Evolutionary conservation across 2,888 invertebrate genomes (phyloP).

Genomic region (Leptinotarsa haldemani): DNA sequence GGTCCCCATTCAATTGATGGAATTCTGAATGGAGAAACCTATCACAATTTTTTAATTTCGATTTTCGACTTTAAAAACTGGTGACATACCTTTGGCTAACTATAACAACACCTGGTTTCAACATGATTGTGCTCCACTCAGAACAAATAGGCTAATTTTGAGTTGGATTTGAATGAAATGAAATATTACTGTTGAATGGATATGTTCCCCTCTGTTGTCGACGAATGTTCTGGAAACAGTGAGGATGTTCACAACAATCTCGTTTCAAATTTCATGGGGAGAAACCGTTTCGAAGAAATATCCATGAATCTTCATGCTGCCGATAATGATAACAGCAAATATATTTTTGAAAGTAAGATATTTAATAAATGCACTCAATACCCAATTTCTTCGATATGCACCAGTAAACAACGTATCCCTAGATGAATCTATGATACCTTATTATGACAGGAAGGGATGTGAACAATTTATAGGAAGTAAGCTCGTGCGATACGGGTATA

Average conservation of each 20-base stretch:
- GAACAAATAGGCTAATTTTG: constrained; percentile 1
- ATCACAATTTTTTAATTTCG: no score
- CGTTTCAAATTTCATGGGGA: neutral
- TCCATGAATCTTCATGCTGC: constrained; percentile 26
- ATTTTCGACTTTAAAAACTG: no score
- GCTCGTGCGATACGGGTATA: constrained; percentile 27
- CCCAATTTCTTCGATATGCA: neutral
- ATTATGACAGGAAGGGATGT: constrained; percentile 9
- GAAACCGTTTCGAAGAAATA: constrained; percentile 27
- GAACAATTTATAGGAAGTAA: constrained; percentile 18
- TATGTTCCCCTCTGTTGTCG: neutral
- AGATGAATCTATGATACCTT: constrained; percentile 27
- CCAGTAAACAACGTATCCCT: constrained; percentile 19
- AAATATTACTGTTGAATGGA: neutral
- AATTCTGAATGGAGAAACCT: no score
- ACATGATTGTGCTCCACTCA: no score
- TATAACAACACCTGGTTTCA: no score
- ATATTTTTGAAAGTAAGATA: constrained; percentile 22
- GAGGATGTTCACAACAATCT: constrained; percentile 25
- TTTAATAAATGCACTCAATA: constrained; percentile 21
- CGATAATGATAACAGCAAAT: constrained; percentile 32
- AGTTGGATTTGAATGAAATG: constrained; percentile 4
- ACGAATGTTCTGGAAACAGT: constrained; percentile 16
- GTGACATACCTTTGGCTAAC: no score
- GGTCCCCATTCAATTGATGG: no score